phyloP scores from a whole-genome alignment of 2,113 vertebrate species.

The Cebus imitator region DNA sequence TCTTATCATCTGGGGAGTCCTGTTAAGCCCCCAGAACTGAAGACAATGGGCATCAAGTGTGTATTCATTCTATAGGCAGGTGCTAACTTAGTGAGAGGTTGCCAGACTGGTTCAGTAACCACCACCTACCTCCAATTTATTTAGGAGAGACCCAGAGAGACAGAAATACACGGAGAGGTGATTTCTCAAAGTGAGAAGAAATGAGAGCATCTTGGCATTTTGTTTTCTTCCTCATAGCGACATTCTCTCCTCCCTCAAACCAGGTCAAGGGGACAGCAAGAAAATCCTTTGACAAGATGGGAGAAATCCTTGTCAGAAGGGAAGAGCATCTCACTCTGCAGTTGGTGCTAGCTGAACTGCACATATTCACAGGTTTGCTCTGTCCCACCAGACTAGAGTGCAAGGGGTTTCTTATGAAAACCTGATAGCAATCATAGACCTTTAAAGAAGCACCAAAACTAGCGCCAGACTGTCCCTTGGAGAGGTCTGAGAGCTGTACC shows the following conservation, averaged over 20 bases:
- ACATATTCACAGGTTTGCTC: background rate
- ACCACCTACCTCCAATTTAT: background rate
- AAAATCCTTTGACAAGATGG: background rate
- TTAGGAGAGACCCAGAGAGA: background rate
- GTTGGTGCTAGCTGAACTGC: background rate
- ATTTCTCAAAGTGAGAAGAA: constrained; percentile 1
- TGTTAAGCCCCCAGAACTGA: background rate
- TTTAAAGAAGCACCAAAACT: background rate
- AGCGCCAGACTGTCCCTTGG: background rate
- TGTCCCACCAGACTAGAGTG: background rate
- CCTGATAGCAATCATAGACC: background rate
- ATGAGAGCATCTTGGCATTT: background rate
- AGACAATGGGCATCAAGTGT: background rate
- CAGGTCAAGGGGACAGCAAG: background rate
- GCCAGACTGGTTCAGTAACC: background rate
- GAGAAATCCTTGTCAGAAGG: background rate
- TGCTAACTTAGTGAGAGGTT: background rate
- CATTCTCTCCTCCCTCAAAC: background rate
- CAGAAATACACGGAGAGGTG: background rate
- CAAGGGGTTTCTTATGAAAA: background rate
- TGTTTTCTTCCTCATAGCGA: background rate
- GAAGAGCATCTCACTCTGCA: background rate
- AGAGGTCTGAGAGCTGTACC: background rate
- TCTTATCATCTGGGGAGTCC: background rate
- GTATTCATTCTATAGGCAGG: background rate